A percentile compares a stretch with the other conserved stretches of the same genome.
Evolutionary conservation across 2,888 invertebrate genomes (phyloP).

Genomic region (Masnerella sp.): DNA sequence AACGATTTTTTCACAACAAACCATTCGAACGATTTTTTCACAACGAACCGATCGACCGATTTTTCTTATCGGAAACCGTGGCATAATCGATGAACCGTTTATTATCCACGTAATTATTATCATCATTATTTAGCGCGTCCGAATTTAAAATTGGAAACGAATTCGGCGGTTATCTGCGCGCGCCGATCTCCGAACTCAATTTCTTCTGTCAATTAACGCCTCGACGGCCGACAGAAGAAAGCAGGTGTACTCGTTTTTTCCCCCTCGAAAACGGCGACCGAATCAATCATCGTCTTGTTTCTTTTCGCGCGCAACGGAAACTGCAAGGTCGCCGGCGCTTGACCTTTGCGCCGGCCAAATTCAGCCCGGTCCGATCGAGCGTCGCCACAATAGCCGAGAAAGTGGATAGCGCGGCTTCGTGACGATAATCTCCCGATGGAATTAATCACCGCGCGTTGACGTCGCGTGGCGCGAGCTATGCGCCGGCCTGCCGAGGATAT

Average conservation of each 20-base stretch:
- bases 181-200: constrained; percentile 25
- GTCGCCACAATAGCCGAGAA: constrained; percentile 17
- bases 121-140: background rate
- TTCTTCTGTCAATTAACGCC: constrained; percentile 33
- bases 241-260: background rate
- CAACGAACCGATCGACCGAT: no score
- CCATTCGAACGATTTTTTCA: no score
- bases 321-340: constrained; percentile 4
- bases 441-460: constrained; percentile 60
- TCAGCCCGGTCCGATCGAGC: constrained; percentile 6
- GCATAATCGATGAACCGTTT: no score
- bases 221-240: constrained; percentile 24
- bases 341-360: constrained; percentile 14
- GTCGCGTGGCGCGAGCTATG: constrained; percentile 54
- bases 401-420: constrained; percentile 46
- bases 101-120: no score
- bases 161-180: constrained; percentile 15
- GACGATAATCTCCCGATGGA: constrained; percentile 55
- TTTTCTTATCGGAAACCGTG: no score
- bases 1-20: no score
- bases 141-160: constrained; percentile 16
- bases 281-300: constrained; percentile 20
- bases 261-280: background rate
- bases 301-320: background rate
- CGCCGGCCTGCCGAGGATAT: constrained; percentile 56